These are phyloP conservation scores for Petaurus breviceps DNA, from an alignment of 2,113 vertebrate species.

Conservation along the genomic window DNA sequence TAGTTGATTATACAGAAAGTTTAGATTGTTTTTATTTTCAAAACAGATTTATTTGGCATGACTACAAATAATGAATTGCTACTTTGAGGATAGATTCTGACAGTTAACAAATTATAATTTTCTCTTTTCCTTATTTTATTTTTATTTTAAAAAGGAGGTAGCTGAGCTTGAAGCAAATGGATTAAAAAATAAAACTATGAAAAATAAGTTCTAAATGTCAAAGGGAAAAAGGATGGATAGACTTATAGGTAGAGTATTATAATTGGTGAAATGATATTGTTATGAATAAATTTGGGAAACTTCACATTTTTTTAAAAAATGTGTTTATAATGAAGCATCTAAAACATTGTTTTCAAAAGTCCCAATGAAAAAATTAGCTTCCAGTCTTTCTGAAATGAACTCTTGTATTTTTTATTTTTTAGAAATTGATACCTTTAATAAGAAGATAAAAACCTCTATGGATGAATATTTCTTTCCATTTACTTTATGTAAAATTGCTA, in stretches of 20 bases:
- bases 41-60: constrained; percentile 55
- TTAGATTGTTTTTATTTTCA: constrained; percentile 39
- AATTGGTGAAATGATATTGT: constrained; percentile 55
- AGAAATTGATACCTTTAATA: no score
- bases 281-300: constrained; percentile 38
- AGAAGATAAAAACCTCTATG: no score
- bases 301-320: constrained; percentile 28
- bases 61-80: constrained; percentile 33
- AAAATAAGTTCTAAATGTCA: constrained; percentile 67
- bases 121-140: constrained; percentile 58
- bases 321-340: constrained; percentile 15
- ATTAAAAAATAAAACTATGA: constrained; percentile 57
- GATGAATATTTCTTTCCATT: no score
- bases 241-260: constrained; percentile 45
- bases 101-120: constrained; percentile 11
- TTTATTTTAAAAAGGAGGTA: constrained; percentile 48
- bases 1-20: neutral
- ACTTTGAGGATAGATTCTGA: neutral
- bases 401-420: no score
- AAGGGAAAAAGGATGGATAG: constrained; percentile 10
- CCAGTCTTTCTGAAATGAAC: neutral
- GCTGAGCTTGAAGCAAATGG: constrained; percentile 33
- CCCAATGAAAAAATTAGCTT: constrained; percentile 1
- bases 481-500: no score
- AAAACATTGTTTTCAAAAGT: neutral